Percentiles rank a stretch among this genome's conserved stretches.
phyloP scores from a whole-genome alignment of 2,888 invertebrate species.

The Drosophila hamatofila region DNA sequence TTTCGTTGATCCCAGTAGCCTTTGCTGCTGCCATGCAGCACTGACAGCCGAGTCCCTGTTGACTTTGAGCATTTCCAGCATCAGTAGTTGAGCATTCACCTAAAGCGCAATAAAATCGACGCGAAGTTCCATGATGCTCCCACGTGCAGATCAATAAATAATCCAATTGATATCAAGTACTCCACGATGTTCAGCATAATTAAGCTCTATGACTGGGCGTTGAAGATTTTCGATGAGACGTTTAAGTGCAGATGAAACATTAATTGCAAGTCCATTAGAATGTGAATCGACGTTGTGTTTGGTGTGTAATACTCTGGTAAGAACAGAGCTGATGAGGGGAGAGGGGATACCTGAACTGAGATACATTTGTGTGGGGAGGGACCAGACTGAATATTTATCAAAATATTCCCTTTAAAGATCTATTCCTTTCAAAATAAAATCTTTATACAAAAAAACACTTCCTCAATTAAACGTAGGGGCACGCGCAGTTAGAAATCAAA shows the following conservation, averaged over 20 bases:
- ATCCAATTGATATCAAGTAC: conserved; percentile 14
- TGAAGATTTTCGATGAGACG: conserved; percentile 19
- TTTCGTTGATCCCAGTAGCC: not conserved
- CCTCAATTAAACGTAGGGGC: conserved; percentile 32
- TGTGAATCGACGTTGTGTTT: conserved; percentile 18
- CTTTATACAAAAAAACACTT: conserved; percentile 1
- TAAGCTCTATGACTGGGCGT: not conserved
- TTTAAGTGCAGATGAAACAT: conserved; percentile 22
- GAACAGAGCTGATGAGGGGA: not conserved
- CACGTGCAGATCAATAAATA: not conserved
- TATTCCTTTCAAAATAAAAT: not conserved
- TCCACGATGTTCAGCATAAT: conserved; percentile 12
- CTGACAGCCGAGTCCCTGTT: conserved; percentile 31
- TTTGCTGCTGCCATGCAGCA: not conserved
- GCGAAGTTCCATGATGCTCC: not conserved
- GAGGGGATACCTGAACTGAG: conserved; percentile 28
- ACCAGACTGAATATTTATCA: conserved; percentile 1
- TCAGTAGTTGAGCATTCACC: conserved; percentile 13
- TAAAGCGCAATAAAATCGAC: conserved; percentile 18
- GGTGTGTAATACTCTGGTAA: not conserved
- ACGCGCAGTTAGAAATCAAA: conserved; percentile 38
- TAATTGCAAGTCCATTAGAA: conserved; percentile 31
- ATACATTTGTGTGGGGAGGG: conserved; percentile 9
- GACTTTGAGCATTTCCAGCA: conserved; percentile 43
- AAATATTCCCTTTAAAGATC: not conserved